Percentiles rank a stretch among this genome's conserved stretches.
Conservation (phyloP, 64 coral and sea anemone genomes). For the Montipora cactus region DNA sequence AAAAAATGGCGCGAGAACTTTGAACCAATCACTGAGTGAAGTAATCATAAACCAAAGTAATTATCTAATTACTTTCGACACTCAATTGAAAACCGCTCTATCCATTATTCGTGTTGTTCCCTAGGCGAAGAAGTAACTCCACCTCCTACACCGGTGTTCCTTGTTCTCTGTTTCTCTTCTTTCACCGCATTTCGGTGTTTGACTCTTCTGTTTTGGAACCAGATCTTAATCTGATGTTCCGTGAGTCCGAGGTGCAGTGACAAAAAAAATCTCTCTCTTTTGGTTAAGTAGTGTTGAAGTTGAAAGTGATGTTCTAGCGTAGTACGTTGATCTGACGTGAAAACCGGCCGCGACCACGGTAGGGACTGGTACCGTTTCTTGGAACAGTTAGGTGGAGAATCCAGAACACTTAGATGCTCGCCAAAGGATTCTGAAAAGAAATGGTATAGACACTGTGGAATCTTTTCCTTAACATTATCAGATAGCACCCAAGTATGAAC, state of each 20-base stretch:
- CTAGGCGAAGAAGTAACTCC: not conserved
- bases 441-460: not conserved
- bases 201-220: slow-evolving; percentile 54
- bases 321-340: not conserved
- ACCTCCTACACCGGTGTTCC: not conserved
- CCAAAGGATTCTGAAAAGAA: slow-evolving; percentile 1
- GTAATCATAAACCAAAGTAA: too few species aligned
- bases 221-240: slow-evolving; percentile 41
- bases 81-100: too few species aligned
- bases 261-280: slow-evolving; percentile 5
- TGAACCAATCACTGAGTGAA: too few species aligned
- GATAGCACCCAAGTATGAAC: too few species aligned
- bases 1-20: too few species aligned
- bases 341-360: slow-evolving; percentile 30
- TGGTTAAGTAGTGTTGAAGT: slow-evolving; percentile 12
- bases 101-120: too few species aligned
- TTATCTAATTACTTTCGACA: too few species aligned
- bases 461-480: too few species aligned
- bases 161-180: not conserved
- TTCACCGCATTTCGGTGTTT: not conserved
- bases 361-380: not conserved
- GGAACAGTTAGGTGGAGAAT: not conserved
- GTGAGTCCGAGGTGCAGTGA: slow-evolving; percentile 23
- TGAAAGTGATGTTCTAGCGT: slow-evolving; percentile 16
- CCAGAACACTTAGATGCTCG: not conserved